Evolutionary conservation across 2,888 invertebrate genomes (phyloP).

Genomic region (Troides aeacus): DNA sequence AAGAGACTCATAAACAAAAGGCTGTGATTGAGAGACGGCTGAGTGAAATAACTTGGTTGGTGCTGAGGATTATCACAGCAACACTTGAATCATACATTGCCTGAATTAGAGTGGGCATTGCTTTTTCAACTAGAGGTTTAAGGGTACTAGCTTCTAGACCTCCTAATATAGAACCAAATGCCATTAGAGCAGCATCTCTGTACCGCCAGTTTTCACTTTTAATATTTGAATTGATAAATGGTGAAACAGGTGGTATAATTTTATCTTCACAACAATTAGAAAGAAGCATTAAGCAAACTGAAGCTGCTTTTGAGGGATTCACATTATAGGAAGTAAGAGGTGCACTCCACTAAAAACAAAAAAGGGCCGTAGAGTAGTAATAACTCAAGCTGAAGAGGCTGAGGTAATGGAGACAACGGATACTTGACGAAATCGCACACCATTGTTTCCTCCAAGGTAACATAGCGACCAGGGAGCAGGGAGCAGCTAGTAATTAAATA

Average conservation of each 20-base stretch:
- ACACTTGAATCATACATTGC: conserved; percentile 97
- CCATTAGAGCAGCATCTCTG: conserved; percentile 98
- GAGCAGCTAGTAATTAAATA: no score
- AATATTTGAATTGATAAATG: conserved; percentile 97
- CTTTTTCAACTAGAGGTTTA: conserved; percentile 96
- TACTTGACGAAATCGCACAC: no score
- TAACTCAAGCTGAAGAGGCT: no score
- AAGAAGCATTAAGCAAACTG: conserved; percentile 98
- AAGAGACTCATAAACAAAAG: no score
- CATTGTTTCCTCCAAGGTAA: no score
- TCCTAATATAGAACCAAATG: conserved; percentile 96
- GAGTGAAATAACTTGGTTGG: no score
- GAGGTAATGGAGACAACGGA: no score
- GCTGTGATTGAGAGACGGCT: no score
- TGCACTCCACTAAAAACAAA: no score
- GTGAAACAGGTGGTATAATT: conserved; percentile 96
- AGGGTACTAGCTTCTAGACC: conserved; percentile 92
- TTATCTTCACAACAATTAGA: conserved; percentile 98
- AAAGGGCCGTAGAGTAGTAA: no score
- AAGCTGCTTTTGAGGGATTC: conserved; percentile 99
- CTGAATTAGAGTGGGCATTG: conserved; percentile 96
- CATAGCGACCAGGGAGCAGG: no score
- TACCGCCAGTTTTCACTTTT: conserved; percentile 94
- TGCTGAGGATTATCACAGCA: conserved; percentile 80
- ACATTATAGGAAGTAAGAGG: no score